Evolutionary conservation across 1,140 invertebrate species (phyloP), one percentile per base, ranked within the genome.

Genomic region (Steinernema feltiae): DNA sequence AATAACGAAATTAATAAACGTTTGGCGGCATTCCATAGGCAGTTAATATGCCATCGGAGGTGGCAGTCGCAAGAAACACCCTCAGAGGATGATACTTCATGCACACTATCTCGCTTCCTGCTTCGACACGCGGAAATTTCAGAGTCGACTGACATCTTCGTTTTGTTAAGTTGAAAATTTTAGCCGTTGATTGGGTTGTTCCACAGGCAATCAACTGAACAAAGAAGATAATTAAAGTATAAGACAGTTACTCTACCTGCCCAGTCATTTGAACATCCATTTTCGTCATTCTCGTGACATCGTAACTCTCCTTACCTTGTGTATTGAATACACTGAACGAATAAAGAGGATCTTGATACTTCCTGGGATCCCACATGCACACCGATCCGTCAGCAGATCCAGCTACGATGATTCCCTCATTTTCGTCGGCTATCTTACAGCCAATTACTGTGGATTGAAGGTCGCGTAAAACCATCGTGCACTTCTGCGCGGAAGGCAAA

Each of bases 291-390:
- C 2, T 27, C 7, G 53, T 3, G 7, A 12, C 24, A 3, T 3
- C 24, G 24, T 63, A 63, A 18, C 18, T 18, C 53, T 27, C 53
- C 53, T 63, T 63, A 15, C 24, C 53, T 63, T 27, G 53, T 12
- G 15, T 27, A 7, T 7, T 15, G 53, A 63, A 63, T 3, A 63
- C 53, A 27, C 24, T 27, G 24, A 63, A 63, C 7, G 53, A 63
- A 21, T n/a, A 63, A 63, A 63, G 53, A 12, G 53, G 53, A 17
- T 63, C 72, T 30, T 73, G 35, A 32, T 27, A 73, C 72, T 24
- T 73, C 72, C 77, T 77, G 29, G 72, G 77, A 35, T 78, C 77
- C 41, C 77, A 78, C 27, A 78, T 32, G 69, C 30, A 78, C 21
- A 78, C 32, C 3, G 30, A n/a, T 74, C 77, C 77, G 30, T 77